Evolutionary conservation across 2,113 vertebrate species (phyloP), one percentile per base, ranked within the genome.

Genomic region (Circaetus cinerascens): DNA sequence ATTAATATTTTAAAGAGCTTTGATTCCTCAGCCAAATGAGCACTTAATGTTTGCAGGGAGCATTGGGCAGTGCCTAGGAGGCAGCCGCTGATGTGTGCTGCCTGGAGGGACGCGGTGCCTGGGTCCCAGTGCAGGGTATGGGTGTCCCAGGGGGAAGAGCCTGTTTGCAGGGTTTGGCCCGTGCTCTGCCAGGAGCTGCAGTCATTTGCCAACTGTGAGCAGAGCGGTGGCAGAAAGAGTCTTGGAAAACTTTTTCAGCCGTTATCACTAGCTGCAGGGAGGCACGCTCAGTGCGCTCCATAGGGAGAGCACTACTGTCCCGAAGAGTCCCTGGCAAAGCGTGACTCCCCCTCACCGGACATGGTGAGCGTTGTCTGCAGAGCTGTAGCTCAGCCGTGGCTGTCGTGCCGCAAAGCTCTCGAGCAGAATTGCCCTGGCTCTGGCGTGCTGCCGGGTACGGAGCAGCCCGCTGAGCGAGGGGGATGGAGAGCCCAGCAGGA

Each of bases 301-400:
- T 1, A 30, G 32, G 71, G 50, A 77, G n/a, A 25, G 48, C 43
- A 19, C 17, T 9, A 1, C 40, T 1, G 2, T 19, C 73, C 53
- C 4, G 0, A 32, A 5, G 53, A 26, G 60, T 9, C 22, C 27
- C 41, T n/a, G 53, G 45, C n/a, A 18, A 32, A 50, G 62, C 4
- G 2, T 0, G 8, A 8, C 20, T 27, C 10, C 23, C 11, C 13
- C 23, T 12, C 1, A 2, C 38, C 0, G 3, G 59, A 17, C 5
- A 1, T 3, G 26, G 34, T 2, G 19, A 67, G 67, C 2, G 5
- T 3, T 15, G 10, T 51, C 64, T 15, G 26, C 72, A 4, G 66
- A 26, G 46, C 60, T 13, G 48, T 4, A 7, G 69, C 53, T 41
- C 59, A 11, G n/a, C 68, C 1, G 2, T 3, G 57, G 81, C 67